These are phyloP conservation scores for Lasius platythorax DNA, from an alignment of 2,888 invertebrate species.

Conservation along the genomic window DNA sequence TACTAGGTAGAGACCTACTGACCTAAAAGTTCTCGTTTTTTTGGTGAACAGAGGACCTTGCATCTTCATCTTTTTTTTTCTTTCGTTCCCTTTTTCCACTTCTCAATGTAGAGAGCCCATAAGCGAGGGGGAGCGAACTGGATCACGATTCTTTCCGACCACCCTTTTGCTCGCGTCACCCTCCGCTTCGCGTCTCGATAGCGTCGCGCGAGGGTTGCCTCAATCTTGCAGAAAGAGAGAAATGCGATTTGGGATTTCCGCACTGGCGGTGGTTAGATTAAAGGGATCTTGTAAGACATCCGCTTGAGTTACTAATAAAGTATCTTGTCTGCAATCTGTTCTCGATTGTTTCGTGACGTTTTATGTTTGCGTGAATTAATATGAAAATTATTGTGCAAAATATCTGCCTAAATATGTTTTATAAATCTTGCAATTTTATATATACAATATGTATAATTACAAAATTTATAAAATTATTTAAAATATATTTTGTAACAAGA, in stretches of 20 bases:
- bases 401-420: not conserved
- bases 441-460: not conserved
- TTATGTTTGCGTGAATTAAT: conserved; percentile 5
- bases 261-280: conserved; percentile 50
- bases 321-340: conserved; percentile 33
- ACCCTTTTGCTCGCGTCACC: conserved; percentile 27
- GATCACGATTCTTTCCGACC: conserved; percentile 42
- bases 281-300: conserved; percentile 52
- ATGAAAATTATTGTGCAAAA: not conserved
- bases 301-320: conserved; percentile 48
- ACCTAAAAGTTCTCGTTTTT: conserved; percentile 76
- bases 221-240: conserved; percentile 36
- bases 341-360: not conserved
- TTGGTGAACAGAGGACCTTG: not conserved
- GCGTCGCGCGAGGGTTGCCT: conserved; percentile 39
- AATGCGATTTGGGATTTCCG: conserved; percentile 58
- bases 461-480: not conserved
- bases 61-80: conserved; percentile 63
- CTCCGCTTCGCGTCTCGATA: conserved; percentile 23
- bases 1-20: conserved; percentile 74
- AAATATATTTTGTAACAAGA: not conserved
- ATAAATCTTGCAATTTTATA: not conserved
- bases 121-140: conserved; percentile 26
- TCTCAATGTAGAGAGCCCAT: conserved; percentile 16
- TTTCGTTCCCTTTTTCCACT: not conserved